Conservation (phyloP, 2,113 vertebrate species). For the Calidris pygmaea region DNA sequence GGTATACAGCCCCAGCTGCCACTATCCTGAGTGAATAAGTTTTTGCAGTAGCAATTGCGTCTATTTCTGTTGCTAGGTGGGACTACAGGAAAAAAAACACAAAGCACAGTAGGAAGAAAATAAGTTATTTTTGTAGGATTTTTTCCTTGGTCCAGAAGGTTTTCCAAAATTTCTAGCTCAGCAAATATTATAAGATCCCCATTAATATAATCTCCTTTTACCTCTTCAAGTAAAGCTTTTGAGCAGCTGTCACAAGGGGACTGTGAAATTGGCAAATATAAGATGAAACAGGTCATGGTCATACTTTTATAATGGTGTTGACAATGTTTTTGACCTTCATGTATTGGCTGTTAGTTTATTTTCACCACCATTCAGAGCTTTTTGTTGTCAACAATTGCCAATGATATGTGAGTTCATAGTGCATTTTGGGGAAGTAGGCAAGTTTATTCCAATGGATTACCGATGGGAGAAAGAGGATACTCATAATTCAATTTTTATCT, state of each 20-base stretch:
- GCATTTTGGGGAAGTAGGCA: background rate
- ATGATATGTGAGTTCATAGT: background rate
- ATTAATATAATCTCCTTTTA: background rate
- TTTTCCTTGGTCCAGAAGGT: background rate
- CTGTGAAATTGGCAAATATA: background rate
- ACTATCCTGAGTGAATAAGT: rapidly evolving
- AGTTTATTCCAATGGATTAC: background rate
- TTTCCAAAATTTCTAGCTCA: background rate
- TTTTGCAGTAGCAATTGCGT: background rate
- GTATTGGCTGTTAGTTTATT: background rate
- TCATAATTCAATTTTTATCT: background rate
- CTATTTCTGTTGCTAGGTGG: background rate
- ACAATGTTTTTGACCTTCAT: background rate
- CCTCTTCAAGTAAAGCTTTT: background rate
- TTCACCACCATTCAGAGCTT: background rate
- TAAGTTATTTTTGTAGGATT: background rate
- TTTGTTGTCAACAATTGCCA: background rate
- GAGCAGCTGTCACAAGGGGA: background rate
- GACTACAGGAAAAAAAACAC: background rate
- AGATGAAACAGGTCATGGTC: background rate
- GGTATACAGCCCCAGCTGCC: background rate
- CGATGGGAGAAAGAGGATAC: background rate
- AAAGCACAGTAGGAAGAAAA: background rate
- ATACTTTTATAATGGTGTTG: background rate
- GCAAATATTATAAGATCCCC: background rate